Conservation (phyloP, 2,888 invertebrate species). For the Portevinia maculata region DNA sequence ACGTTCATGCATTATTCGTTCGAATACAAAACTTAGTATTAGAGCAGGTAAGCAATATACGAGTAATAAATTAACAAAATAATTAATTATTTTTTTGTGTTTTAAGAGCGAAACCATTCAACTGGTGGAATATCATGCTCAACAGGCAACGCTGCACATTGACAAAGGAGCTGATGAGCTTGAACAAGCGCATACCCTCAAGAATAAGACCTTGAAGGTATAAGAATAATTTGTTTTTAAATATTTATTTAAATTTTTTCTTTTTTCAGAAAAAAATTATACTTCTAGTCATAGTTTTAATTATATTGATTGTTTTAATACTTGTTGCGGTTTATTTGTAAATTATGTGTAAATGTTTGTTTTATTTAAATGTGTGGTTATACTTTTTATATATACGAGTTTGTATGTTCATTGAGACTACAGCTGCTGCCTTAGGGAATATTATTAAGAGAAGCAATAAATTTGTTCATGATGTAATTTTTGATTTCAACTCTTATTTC, state of each 20-base stretch:
- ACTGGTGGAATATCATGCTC: slow-evolving; percentile 82
- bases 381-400: neutral
- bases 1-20: slow-evolving; percentile 82
- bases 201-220: slow-evolving; percentile 77
- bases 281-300: slow-evolving; percentile 76
- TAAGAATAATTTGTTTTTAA: neutral
- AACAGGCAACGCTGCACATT: slow-evolving; percentile 80
- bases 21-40: slow-evolving; percentile 82
- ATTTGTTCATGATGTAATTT: neutral
- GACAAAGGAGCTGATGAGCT: slow-evolving; percentile 81
- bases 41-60: slow-evolving; percentile 79
- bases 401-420: too few species aligned
- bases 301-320: slow-evolving; percentile 52
- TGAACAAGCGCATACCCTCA: slow-evolving; percentile 75
- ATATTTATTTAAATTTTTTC: slow-evolving; percentile 20
- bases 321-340: slow-evolving; percentile 63
- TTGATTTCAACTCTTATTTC: neutral
- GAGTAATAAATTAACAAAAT: too few species aligned
- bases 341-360: slow-evolving; percentile 4
- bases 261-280: slow-evolving; percentile 80
- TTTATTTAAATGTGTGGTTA: neutral
- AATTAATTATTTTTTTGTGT: too few species aligned
- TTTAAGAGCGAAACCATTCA: slow-evolving; percentile 81
- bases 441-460: too few species aligned
- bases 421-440: too few species aligned